Evolutionary conservation across 2,113 vertebrate species (phyloP).

Genomic region (Corynorhinus townsendii): DNA sequence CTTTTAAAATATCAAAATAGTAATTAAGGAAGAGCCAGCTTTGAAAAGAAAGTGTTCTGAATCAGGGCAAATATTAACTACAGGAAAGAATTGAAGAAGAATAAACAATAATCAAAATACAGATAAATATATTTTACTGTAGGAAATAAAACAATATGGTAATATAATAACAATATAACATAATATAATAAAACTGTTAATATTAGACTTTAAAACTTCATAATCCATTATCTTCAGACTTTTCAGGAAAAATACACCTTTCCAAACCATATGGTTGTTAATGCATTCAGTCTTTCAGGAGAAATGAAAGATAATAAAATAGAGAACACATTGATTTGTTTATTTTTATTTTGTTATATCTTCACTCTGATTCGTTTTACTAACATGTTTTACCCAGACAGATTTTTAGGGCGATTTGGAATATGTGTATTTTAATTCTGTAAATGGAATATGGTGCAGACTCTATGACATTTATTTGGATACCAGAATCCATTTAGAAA

Average conservation of each 20-base stretch:
- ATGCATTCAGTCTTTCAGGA: neutral
- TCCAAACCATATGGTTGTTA: neutral
- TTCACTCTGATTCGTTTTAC: neutral
- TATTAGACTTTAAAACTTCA: neutral
- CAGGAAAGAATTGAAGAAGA: neutral
- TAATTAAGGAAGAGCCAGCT: neutral
- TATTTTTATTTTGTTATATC: neutral
- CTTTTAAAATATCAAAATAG: neutral
- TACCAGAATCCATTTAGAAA: neutral
- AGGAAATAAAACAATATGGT: neutral
- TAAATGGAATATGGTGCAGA: neutral
- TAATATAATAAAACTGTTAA: neutral
- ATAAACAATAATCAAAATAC: neutral
- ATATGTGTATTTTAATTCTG: neutral
- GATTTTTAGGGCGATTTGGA: neutral
- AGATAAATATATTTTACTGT: neutral
- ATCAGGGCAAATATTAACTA: neutral
- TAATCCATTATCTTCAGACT: constrained; percentile 4
- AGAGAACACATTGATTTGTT: neutral
- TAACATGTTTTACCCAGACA: neutral
- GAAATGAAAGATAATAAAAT: neutral
- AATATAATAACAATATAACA: neutral
- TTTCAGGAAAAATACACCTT: neutral
- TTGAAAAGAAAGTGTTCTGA: neutral
- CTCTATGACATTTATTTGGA: neutral